Evolutionary conservation across 2,113 vertebrate species (phyloP).

Genomic region (Morone saxatilis): DNA sequence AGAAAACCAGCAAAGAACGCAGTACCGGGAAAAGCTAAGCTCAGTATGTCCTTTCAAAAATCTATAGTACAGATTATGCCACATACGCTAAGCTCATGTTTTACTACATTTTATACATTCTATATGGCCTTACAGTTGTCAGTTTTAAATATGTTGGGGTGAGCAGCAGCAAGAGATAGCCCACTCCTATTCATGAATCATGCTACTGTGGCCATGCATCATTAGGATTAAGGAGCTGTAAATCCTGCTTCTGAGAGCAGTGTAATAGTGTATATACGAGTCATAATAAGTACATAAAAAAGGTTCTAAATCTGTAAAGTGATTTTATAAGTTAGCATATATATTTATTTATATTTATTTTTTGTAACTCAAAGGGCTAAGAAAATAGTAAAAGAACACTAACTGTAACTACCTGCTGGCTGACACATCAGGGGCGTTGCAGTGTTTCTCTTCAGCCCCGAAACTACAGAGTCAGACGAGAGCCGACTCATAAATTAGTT

Average conservation of each 20-base stretch:
- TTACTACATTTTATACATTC: background rate
- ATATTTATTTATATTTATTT: background rate
- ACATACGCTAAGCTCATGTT: background rate
- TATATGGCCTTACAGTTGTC: background rate
- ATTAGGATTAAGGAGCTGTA: background rate
- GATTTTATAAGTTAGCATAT: background rate
- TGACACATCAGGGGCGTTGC: slow-evolving; percentile 29
- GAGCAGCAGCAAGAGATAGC: background rate
- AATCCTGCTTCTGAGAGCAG: background rate
- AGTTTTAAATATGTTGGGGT: background rate
- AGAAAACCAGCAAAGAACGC: background rate
- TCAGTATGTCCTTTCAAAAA: background rate
- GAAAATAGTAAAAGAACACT: slow-evolving; percentile 1
- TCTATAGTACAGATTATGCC: too few species aligned
- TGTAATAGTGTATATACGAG: background rate
- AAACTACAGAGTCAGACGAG: slow-evolving; percentile 64
- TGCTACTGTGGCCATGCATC: background rate
- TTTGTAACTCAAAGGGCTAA: background rate
- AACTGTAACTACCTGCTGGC: slow-evolving; percentile 19
- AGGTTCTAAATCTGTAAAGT: background rate
- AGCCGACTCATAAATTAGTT: slow-evolving; percentile 74
- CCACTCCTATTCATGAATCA: background rate
- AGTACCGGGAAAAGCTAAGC: background rate
- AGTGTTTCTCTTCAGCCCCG: slow-evolving; percentile 66
- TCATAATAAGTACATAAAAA: background rate